Conservation (phyloP, 2,113 vertebrate genomes). For the Indicator maculatus region DNA sequence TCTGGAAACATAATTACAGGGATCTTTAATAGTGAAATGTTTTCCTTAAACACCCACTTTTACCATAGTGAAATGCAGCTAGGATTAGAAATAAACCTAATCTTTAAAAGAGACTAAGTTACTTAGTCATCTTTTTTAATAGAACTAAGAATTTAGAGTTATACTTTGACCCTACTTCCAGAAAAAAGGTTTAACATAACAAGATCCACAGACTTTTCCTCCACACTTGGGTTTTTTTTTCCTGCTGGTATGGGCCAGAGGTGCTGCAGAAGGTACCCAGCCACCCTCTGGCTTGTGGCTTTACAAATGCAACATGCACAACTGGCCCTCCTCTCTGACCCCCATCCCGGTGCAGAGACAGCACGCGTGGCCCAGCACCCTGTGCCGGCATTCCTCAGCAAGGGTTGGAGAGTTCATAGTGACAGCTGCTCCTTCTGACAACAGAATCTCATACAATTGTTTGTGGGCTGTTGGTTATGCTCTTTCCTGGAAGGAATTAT, state of each 20-base stretch:
- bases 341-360: background rate
- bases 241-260: background rate
- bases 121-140: background rate
- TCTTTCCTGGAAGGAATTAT: slow-evolving; percentile 12
- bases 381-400: background rate
- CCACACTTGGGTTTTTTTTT: background rate
- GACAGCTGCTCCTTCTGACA: slow-evolving; percentile 10
- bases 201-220: background rate
- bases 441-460: background rate
- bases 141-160: background rate
- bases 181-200: background rate
- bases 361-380: background rate
- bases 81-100: background rate
- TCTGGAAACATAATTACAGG: background rate
- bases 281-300: background rate
- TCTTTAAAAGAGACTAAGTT: slow-evolving; percentile 12
- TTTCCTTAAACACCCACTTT: background rate
- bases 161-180: background rate
- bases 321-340: background rate
- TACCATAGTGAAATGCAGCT: background rate
- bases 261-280: background rate
- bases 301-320: background rate
- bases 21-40: background rate
- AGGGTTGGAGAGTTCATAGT: background rate
- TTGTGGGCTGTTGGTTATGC: background rate